A percentile compares a stretch with the other conserved stretches of the same genome.
Evolutionary conservation across 2,888 invertebrate genomes (phyloP).

Genomic region (Odontothrips loti): DNA sequence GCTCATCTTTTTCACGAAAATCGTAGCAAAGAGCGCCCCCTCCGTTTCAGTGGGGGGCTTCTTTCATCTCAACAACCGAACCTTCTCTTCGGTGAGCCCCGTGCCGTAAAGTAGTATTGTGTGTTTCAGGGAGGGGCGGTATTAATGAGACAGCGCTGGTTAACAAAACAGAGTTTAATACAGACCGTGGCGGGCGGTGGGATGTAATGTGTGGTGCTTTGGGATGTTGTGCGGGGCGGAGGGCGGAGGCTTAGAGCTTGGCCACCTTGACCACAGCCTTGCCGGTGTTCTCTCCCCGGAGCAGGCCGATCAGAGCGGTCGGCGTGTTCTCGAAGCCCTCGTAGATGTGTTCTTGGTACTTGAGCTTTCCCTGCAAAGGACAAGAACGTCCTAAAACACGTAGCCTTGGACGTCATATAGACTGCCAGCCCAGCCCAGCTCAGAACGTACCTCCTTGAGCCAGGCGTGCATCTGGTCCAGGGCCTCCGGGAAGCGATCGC

Average conservation of each 20-base stretch:
- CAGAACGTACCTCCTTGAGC: constrained; percentile 52
- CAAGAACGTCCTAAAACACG: constrained; percentile 12
- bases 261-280: constrained; percentile 64
- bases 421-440: neutral
- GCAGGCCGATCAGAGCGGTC: constrained; percentile 61
- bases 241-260: neutral
- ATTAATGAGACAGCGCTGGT: neutral
- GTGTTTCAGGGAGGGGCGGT: neutral
- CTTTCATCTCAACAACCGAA: neutral
- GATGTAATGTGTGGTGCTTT: no score
- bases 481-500: constrained; percentile 58
- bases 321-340: constrained; percentile 71
- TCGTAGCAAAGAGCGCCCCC: neutral
- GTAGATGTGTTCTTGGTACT: constrained; percentile 64
- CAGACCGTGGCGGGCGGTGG: no score
- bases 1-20: neutral
- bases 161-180: neutral
- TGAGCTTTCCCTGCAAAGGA: constrained; percentile 57
- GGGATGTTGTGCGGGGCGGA: no score
- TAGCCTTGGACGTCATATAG: no score
- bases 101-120: neutral
- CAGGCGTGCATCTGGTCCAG: constrained; percentile 59
- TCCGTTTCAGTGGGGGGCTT: neutral
- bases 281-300: constrained; percentile 62
- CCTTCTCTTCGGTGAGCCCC: neutral